Percentiles rank a stretch among this genome's conserved stretches.
These are phyloP conservation scores for Prosopocoilus inquinatus DNA, from an alignment of 2,888 invertebrate genomes.

Conservation along the genomic window DNA sequence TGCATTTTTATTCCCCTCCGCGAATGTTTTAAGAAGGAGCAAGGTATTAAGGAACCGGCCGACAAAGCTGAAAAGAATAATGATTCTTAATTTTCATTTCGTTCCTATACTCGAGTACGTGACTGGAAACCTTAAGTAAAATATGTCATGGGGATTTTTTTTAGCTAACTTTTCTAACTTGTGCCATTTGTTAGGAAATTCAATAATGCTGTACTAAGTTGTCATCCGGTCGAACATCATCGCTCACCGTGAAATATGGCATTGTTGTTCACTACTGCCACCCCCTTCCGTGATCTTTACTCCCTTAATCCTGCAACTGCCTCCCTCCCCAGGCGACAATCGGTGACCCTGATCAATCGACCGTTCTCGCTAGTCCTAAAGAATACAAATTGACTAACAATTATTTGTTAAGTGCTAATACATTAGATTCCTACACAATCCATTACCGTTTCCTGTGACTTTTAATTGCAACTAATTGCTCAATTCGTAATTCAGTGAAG, in stretches of 20 bases:
- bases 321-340: slow-evolving; percentile 27
- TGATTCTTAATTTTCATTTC: slow-evolving; percentile 55
- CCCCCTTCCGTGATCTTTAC: not conserved
- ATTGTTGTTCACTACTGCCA: slow-evolving; percentile 26
- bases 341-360: slow-evolving; percentile 42
- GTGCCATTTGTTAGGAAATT: slow-evolving; percentile 52
- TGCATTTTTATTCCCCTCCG: slow-evolving; percentile 50
- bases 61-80: slow-evolving; percentile 54
- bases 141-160: slow-evolving; percentile 50
- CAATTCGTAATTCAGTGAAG: no score
- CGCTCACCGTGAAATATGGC: slow-evolving; percentile 50
- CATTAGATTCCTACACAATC: not conserved
- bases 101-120: slow-evolving; percentile 50
- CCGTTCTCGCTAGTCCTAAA: slow-evolving; percentile 30
- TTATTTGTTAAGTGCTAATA: no score
- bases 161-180: slow-evolving; percentile 44
- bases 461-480: not conserved
- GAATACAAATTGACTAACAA: slow-evolving; percentile 40
- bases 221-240: slow-evolving; percentile 50
- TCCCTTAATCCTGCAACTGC: slow-evolving; percentile 3
- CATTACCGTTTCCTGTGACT: not conserved
- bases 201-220: slow-evolving; percentile 51
- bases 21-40: slow-evolving; percentile 23
- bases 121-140: slow-evolving; percentile 48
- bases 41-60: slow-evolving; percentile 50